Conservation (phyloP, 2,797 vertebrate genomes). For the Lophius americanus region DNA sequence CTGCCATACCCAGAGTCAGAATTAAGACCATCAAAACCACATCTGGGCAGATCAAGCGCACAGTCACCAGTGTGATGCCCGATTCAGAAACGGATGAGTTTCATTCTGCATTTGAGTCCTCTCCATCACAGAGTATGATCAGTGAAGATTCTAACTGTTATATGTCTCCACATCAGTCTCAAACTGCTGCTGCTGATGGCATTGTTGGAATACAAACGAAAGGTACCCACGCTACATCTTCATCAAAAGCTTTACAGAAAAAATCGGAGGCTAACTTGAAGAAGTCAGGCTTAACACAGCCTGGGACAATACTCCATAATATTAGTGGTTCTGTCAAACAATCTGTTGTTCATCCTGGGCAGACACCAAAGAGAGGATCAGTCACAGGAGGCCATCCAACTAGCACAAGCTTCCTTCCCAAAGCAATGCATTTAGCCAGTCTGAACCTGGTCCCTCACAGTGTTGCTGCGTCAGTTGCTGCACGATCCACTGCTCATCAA, state of each 20-base stretch:
- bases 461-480: slow-evolving; percentile 89
- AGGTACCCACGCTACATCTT: slow-evolving; percentile 20
- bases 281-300: slow-evolving; percentile 39
- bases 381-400: slow-evolving; percentile 49
- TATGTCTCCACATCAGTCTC: slow-evolving; percentile 68
- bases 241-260: slow-evolving; percentile 57
- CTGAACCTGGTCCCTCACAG: slow-evolving; percentile 97
- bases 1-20: slow-evolving; percentile 94
- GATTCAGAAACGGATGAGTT: slow-evolving; percentile 90
- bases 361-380: slow-evolving; percentile 74
- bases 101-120: slow-evolving; percentile 88
- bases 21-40: slow-evolving; percentile 98
- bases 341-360: slow-evolving; percentile 59
- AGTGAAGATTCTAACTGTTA: slow-evolving; percentile 83
- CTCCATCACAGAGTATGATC: slow-evolving; percentile 81
- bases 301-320: slow-evolving; percentile 66
- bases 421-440: slow-evolving; percentile 96
- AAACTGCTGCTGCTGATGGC: slow-evolving; percentile 54
- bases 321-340: slow-evolving; percentile 64
- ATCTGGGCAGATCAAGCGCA: slow-evolving; percentile 95
- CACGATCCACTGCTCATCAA: slow-evolving; percentile 82
- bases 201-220: slow-evolving; percentile 66
- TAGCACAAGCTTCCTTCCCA: slow-evolving; percentile 88
- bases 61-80: slow-evolving; percentile 91
- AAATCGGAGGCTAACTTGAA: slow-evolving; percentile 69